Evolutionary conservation across 2,888 invertebrate species (phyloP).

Genomic region (Idaea aversata): DNA sequence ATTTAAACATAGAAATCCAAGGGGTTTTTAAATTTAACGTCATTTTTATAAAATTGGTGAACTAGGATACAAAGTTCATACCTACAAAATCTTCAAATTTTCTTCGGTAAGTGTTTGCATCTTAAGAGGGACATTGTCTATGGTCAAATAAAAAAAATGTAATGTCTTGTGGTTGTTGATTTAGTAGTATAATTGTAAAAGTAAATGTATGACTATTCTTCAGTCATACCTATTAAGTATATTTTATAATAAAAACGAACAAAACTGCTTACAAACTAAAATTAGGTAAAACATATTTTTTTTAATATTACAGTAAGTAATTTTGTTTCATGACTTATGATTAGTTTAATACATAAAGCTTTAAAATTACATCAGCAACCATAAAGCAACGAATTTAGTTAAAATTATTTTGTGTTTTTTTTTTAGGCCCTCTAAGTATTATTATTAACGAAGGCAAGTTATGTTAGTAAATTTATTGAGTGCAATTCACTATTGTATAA

Average conservation of each 20-base stretch:
- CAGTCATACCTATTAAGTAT: not conserved
- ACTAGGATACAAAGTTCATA: no score
- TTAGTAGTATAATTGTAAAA: not conserved
- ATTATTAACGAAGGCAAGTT: constrained; percentile 18
- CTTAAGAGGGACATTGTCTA: not conserved
- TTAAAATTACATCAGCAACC: constrained; percentile 14
- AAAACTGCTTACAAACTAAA: not conserved
- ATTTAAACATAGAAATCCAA: no score
- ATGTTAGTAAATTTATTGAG: constrained; percentile 19
- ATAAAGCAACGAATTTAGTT: constrained; percentile 18
- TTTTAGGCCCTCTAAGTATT: constrained; percentile 25
- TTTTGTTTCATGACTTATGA: not conserved
- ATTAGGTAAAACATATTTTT: not conserved
- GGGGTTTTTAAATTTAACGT: no score
- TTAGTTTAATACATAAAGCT: not conserved
- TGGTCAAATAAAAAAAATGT: not conserved
- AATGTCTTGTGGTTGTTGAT: constrained; percentile 6
- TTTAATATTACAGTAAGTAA: no score
- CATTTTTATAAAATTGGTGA: no score
- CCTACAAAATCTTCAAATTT: no score
- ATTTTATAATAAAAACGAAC: not conserved
- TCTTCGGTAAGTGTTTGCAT: no score
- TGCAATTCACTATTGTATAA: constrained; percentile 21
- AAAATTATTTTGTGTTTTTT: constrained; percentile 18
- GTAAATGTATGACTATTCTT: no score